Evolutionary conservation across 2,113 vertebrate species (phyloP).

Genomic region (Lanius collurio): DNA sequence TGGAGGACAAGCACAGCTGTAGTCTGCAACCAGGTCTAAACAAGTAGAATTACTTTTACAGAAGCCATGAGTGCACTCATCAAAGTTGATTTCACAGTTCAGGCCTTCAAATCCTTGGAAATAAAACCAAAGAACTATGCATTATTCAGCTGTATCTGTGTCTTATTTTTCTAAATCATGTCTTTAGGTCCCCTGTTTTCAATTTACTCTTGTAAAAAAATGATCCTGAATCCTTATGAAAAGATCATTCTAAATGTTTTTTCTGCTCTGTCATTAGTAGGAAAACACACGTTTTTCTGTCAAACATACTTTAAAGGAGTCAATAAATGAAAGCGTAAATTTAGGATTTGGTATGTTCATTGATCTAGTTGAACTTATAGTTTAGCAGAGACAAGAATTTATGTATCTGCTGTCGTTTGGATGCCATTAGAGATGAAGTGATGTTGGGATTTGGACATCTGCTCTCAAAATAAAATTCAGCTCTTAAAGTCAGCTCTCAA

Average conservation of each 20-base stretch:
- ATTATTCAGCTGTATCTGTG: background rate
- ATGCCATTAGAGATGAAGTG: background rate
- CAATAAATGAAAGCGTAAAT: background rate
- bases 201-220: background rate
- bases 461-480: background rate
- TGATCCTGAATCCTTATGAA: background rate
- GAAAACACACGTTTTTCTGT: background rate
- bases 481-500: background rate
- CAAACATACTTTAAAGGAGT: background rate
- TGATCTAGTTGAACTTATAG: background rate
- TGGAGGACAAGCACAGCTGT: constrained; percentile 73
- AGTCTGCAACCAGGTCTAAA: constrained; percentile 75
- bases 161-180: background rate
- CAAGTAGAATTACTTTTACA: constrained; percentile 78
- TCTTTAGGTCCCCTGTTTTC: background rate
- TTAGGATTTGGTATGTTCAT: background rate
- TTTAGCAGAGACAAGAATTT: background rate
- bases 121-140: background rate
- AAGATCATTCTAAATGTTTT: background rate
- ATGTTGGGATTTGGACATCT: background rate
- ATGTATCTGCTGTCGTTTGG: background rate
- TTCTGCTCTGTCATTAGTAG: background rate
- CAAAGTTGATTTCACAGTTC: constrained; percentile 78
- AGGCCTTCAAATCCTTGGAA: constrained; percentile 69
- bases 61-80: constrained; percentile 75